Conservation (phyloP, 2,888 invertebrate genomes). For the Teleogryllus oceanicus region DNA sequence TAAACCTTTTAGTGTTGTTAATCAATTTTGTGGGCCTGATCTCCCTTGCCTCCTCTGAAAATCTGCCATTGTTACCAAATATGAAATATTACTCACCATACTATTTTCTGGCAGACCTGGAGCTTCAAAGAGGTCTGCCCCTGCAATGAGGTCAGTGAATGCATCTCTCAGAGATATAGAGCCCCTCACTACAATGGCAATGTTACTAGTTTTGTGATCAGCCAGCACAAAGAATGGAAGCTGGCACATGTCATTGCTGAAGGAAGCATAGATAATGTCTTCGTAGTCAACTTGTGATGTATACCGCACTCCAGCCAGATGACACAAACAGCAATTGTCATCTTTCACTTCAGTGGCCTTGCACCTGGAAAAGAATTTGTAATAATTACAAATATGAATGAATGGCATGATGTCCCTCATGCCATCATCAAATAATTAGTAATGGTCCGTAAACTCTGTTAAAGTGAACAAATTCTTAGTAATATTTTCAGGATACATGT, state of each 20-base stretch:
- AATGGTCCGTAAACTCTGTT: not conserved
- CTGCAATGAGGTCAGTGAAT: slow-evolving; percentile 77
- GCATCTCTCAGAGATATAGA: slow-evolving; percentile 81
- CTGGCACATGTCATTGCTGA: slow-evolving; percentile 80
- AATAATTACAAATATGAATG: not conserved
- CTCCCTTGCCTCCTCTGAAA: no score
- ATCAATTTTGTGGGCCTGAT: no score
- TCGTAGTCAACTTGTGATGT: slow-evolving; percentile 70
- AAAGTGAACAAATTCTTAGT: not conserved
- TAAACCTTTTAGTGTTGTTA: no score
- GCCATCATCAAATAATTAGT: no score
- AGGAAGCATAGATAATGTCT: slow-evolving; percentile 81
- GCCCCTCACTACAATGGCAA: slow-evolving; percentile 81
- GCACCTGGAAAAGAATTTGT: slow-evolving; percentile 42
- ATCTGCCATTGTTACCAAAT: no score
- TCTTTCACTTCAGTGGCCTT: slow-evolving; percentile 65
- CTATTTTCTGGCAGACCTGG: slow-evolving; percentile 64
- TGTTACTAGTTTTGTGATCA: slow-evolving; percentile 73
- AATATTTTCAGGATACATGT: no score
- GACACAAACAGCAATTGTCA: slow-evolving; percentile 87
- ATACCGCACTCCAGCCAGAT: slow-evolving; percentile 78
- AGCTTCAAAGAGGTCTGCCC: slow-evolving; percentile 68
- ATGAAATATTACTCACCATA: slow-evolving; percentile 47
- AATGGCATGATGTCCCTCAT: no score
- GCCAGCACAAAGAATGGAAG: slow-evolving; percentile 82